Conservation (phyloP, 2,888 invertebrate genomes). For the Rhyacophila evoluta region DNA sequence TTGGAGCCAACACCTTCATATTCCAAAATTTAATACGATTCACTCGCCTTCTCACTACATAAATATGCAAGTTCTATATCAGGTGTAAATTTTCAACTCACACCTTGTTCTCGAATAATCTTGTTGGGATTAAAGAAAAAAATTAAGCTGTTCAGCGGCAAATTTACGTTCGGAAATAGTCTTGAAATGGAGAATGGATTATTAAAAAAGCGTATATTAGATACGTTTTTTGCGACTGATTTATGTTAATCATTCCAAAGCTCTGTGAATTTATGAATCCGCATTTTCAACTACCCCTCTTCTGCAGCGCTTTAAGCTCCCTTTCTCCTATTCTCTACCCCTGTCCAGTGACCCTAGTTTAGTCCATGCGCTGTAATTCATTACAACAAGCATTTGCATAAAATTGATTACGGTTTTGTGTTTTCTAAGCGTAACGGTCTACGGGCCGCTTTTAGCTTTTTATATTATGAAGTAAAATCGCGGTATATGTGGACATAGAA, state of each 20-base stretch:
- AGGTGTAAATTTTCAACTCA: too few species aligned
- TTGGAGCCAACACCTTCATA: too few species aligned
- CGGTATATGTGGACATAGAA: background rate
- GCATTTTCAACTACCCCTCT: constrained; percentile 27
- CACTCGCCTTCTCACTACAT: too few species aligned
- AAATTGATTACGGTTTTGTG: constrained; percentile 53
- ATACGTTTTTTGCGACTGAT: constrained; percentile 28
- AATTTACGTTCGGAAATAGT: constrained; percentile 9
- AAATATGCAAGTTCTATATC: too few species aligned
- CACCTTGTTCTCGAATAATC: background rate
- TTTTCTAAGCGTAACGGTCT: constrained; percentile 33
- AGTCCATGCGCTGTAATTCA: constrained; percentile 48
- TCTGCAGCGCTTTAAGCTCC: constrained; percentile 1
- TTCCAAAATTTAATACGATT: too few species aligned
- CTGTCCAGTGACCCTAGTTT: background rate
- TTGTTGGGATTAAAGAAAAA: background rate
- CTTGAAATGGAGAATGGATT: background rate
- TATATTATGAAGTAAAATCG: background rate
- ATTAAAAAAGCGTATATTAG: constrained; percentile 23
- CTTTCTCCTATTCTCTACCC: constrained; percentile 16
- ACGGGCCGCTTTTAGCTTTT: constrained; percentile 10
- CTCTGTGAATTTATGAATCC: constrained; percentile 38
- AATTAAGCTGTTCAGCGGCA: background rate
- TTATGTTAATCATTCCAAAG: constrained; percentile 40
- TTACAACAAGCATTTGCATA: constrained; percentile 51